phyloP scores from a whole-genome alignment of 2,797 vertebrate genomes.

The Atherinosoma microstoma region DNA sequence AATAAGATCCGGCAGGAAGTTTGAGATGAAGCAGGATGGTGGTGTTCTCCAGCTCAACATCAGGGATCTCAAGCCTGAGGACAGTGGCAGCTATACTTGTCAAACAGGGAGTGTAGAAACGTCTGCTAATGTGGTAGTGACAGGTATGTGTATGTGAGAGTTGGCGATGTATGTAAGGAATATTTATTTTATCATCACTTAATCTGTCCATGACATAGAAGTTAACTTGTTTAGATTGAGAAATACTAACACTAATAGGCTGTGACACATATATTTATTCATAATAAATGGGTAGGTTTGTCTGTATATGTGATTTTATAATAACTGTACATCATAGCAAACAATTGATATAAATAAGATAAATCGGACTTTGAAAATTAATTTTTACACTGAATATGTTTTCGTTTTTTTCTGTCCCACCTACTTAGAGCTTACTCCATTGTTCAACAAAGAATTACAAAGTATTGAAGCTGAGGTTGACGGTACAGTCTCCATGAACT shows the following conservation, averaged over 20 bases:
- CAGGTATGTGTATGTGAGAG: constrained; percentile 50
- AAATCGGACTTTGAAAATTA: background rate
- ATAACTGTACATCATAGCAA: background rate
- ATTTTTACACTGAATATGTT: background rate
- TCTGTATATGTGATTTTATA: background rate
- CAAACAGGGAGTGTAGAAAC: constrained; percentile 60
- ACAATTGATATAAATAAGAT: no score
- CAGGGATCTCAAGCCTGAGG: constrained; percentile 80
- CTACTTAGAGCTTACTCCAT: constrained; percentile 57
- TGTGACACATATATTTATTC: no score
- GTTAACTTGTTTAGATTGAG: background rate
- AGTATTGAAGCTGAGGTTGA: constrained; percentile 83
- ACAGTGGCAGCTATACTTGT: constrained; percentile 87
- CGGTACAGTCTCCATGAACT: constrained; percentile 74
- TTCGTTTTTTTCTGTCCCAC: background rate
- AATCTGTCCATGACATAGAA: background rate
- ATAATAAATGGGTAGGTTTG: background rate
- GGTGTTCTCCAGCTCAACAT: constrained; percentile 28
- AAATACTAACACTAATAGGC: background rate
- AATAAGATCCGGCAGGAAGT: constrained; percentile 82
- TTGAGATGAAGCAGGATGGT: constrained; percentile 70
- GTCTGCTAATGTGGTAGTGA: constrained; percentile 56
- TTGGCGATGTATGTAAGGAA: background rate
- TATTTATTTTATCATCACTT: background rate
- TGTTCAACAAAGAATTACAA: constrained; percentile 83